A percentile compares a stretch with the other conserved stretches of the same genome.
Evolutionary conservation across 2,113 vertebrate genomes (phyloP).

Genomic region (Nibea coibor): DNA sequence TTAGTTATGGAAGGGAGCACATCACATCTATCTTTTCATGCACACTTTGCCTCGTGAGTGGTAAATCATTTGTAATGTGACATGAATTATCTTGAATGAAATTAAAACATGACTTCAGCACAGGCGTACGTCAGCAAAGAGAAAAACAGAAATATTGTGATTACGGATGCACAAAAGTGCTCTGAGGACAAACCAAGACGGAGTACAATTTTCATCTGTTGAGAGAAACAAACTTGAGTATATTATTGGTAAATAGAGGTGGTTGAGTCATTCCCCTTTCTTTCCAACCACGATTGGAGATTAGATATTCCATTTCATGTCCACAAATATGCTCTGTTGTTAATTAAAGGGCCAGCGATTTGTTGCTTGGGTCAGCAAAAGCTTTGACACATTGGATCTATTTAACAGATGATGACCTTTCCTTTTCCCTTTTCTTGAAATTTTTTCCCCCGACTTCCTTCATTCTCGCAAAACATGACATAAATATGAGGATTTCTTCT

Average conservation of each 20-base stretch:
- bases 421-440: conserved; percentile 12
- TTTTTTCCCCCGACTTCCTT: conserved; percentile 1
- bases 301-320: conserved; percentile 65
- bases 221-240: conserved; percentile 43
- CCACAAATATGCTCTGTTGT: conserved; percentile 61
- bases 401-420: conserved; percentile 40
- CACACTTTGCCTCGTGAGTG: not conserved
- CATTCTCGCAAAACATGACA: conserved; percentile 3
- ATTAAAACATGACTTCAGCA: conserved; percentile 2
- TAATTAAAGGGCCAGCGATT: conserved; percentile 56
- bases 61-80: conserved; percentile 14
- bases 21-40: not conserved
- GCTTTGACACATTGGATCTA: conserved; percentile 40
- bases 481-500: conserved; percentile 35
- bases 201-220: conserved; percentile 22
- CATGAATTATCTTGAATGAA: not conserved
- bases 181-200: conserved; percentile 28
- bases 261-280: conserved; percentile 60
- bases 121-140: not conserved
- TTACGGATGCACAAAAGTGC: not conserved
- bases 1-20: conserved; percentile 9
- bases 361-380: conserved; percentile 62
- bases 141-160: conserved; percentile 14
- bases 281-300: conserved; percentile 65
- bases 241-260: conserved; percentile 67